Evolutionary conservation across 1,140 invertebrate species (phyloP), one percentile per base, ranked within the genome.

Genomic region (Diprion similis): DNA sequence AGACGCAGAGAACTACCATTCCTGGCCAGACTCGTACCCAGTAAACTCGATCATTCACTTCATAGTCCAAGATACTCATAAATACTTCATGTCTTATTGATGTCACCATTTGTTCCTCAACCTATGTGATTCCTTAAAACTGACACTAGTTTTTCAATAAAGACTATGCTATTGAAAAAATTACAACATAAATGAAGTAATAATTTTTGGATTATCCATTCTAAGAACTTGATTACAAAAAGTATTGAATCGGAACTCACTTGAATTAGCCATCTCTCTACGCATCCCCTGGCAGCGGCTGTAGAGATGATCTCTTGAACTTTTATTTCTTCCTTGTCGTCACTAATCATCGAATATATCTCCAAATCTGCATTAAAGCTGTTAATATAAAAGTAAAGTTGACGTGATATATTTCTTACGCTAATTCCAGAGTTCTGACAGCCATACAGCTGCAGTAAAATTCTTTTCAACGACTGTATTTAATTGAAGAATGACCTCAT

Each of bases 221-320:
- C 18, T 71, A 24, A 18, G 10, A n/a, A n/a, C 7, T 1, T 68
- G n/a, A 15, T n/a, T 68, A 15, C 9, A n/a, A 15, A 19, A 13
- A 67, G 37, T 17, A 13, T 71, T 24, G 19, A 73, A 59, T 3
- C 9, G n/a, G n/a, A 59, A 59, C 51, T 68, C 79, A 90, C 90
- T 87, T 94, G 91, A 47, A 97, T 86, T 3, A 98, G 90, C 97
- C 97, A 98, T 86, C 96, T 96, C 87, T 99, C 97, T 0, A 99
- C 97, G 78, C 94, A 94, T 8, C 96, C 96, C 78, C 93, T 90
- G 6, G 96, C 95, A 48, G 94, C 94, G 67, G 89, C 89, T 0
- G 96, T 96, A 11, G 93, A 94, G 15, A 98, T 94, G 13, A 86
- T 87, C 45, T 92, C 89, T 1, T 92, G 87, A 70, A 97, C 91